Evolutionary conservation across 2,113 vertebrate species (phyloP).

Genomic region (Climacteris rufus): DNA sequence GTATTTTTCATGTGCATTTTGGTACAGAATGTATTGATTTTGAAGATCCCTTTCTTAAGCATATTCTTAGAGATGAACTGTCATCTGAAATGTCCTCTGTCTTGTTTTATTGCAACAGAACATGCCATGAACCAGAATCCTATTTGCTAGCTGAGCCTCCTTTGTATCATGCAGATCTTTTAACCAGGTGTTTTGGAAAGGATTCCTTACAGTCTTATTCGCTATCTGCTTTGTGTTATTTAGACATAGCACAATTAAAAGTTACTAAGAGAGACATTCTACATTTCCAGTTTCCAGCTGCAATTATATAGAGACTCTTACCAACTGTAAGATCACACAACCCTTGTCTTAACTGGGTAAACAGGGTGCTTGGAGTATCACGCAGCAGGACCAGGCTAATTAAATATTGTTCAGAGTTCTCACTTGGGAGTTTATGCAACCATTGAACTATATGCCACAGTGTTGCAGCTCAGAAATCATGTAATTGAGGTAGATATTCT

Average conservation of each 20-base stretch:
- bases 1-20: background rate
- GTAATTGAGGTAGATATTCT: constrained; percentile 19
- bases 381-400: constrained; percentile 34
- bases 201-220: background rate
- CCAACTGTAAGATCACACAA: background rate
- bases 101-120: background rate
- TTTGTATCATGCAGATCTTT: background rate
- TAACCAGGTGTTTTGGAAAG: background rate
- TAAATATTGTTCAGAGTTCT: constrained; percentile 35
- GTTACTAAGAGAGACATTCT: background rate
- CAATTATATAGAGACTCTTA: background rate
- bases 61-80: background rate
- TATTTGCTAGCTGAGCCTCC: background rate
- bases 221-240: background rate
- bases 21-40: background rate
- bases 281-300: background rate
- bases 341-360: constrained; percentile 49
- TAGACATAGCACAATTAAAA: background rate
- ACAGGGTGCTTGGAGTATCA: constrained; percentile 17
- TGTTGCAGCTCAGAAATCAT: constrained; percentile 8
- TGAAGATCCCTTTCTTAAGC: background rate
- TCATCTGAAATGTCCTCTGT: background rate
- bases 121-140: background rate
- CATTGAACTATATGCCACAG: background rate
- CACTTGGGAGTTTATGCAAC: constrained; percentile 24